Evolutionary conservation across 2,797 vertebrate species (phyloP).

Genomic region (Pantherophis alleghaniensis): DNA sequence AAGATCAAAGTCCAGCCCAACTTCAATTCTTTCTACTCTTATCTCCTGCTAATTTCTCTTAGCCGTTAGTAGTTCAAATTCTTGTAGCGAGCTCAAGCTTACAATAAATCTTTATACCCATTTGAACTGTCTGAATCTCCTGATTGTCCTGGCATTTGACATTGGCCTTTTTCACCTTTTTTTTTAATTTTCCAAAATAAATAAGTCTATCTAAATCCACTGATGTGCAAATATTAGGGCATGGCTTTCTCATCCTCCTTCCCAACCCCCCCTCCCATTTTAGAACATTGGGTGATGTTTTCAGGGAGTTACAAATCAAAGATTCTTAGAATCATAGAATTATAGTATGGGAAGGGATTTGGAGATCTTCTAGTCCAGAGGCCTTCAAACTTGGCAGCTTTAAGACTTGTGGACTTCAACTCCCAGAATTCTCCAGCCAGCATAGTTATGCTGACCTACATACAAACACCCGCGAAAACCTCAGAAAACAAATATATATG

Average conservation of each 20-base stretch:
- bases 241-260: slow-evolving; percentile 24
- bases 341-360: background rate
- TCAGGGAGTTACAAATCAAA: slow-evolving; percentile 59
- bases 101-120: background rate
- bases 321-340: background rate
- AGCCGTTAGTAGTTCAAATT: background rate
- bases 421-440: too few relatives aligned
- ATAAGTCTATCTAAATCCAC: slow-evolving; percentile 36
- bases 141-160: background rate
- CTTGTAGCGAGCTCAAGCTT: background rate
- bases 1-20: background rate
- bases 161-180: slow-evolving; percentile 3
- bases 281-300: slow-evolving; percentile 41
- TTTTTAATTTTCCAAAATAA: slow-evolving; percentile 49
- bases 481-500: too few relatives aligned
- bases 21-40: background rate
- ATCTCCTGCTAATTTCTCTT: background rate
- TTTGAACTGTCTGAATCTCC: background rate
- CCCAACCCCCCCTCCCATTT: slow-evolving; percentile 19
- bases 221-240: slow-evolving; percentile 28
- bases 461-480: too few relatives aligned
- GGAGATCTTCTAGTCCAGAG: background rate
- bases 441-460: too few relatives aligned
- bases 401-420: too few relatives aligned
- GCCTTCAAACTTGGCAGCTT: too few relatives aligned